Conservation (phyloP, 1,140 invertebrate genomes). For the Rhysida immarginata region DNA sequence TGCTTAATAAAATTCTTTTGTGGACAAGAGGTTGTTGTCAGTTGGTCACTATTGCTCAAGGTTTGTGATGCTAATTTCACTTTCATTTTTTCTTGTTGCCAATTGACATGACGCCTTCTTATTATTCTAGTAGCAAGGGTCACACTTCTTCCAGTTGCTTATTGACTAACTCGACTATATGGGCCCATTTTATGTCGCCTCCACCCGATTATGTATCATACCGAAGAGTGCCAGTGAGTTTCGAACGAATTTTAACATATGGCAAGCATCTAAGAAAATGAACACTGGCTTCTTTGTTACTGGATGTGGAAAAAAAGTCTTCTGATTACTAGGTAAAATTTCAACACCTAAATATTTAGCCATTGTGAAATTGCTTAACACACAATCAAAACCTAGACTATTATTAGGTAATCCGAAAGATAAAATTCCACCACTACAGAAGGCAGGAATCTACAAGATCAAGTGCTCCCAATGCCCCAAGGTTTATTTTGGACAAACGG, state of each 20-base stretch:
- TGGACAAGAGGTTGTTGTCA: too few species aligned
- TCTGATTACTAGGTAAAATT: slow-evolving; percentile 14
- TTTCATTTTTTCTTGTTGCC: slow-evolving; percentile 19
- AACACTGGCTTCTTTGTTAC: slow-evolving; percentile 17
- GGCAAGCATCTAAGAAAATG: slow-evolving; percentile 25
- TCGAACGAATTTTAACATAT: slow-evolving; percentile 27
- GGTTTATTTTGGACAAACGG: too few species aligned
- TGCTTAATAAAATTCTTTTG: too few species aligned
- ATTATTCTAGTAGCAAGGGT: background rate
- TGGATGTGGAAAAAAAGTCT: slow-evolving; percentile 25
- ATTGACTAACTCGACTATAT: slow-evolving; percentile 11
- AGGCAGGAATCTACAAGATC: too few species aligned
- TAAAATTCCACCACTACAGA: too few species aligned
- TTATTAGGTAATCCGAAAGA: too few species aligned
- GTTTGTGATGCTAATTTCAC: slow-evolving; percentile 18
- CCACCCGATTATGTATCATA: slow-evolving; percentile 15
- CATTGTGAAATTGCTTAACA: slow-evolving; percentile 1
- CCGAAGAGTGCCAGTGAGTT: slow-evolving; percentile 21
- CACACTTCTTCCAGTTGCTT: slow-evolving; percentile 18
- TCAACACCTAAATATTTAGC: slow-evolving; percentile 20
- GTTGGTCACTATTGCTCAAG: slow-evolving; percentile 10
- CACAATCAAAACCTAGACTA: background rate
- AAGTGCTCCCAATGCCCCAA: too few species aligned
- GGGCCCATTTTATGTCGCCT: slow-evolving; percentile 15
- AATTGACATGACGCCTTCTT: slow-evolving; percentile 11